Conservation (phyloP, 2,113 vertebrate genomes). For the Callospermophilus lateralis region DNA sequence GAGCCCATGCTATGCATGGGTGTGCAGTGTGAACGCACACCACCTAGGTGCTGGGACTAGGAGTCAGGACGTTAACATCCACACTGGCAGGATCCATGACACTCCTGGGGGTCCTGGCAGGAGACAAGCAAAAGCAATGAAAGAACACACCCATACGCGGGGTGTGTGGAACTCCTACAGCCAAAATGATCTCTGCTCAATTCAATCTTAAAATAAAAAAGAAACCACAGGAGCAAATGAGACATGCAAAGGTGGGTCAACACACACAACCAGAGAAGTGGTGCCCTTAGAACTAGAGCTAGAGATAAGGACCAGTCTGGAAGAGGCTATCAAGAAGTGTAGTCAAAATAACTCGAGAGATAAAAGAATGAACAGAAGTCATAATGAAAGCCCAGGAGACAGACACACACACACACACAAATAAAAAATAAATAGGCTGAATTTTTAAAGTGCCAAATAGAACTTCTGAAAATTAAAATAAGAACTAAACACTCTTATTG, state of each 20-base stretch:
- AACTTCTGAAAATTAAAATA: slow-evolving; percentile 28
- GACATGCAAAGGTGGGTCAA: too few species aligned
- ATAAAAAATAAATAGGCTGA: background rate
- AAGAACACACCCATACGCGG: background rate
- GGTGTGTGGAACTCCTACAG: background rate
- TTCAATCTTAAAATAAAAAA: background rate
- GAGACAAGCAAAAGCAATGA: background rate
- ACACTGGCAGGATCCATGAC: background rate
- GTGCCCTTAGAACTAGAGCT: background rate
- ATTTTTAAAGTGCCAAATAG: background rate
- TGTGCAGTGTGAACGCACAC: background rate
- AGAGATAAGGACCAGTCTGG: background rate
- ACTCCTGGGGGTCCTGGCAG: background rate
- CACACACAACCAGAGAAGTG: background rate
- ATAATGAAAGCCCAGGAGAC: background rate
- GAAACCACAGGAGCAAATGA: background rate
- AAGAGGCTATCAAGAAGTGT: background rate
- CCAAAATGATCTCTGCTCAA: background rate
- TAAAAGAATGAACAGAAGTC: background rate
- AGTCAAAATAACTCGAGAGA: background rate
- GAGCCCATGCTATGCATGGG: rapidly evolving
- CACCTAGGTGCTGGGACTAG: background rate
- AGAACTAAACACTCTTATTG: background rate
- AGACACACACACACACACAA: background rate
- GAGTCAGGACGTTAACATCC: background rate